These are phyloP conservation scores for Amphiura filiformis DNA, from an alignment of 35 echinoderm and acorn worm species.

Conservation along the genomic window DNA sequence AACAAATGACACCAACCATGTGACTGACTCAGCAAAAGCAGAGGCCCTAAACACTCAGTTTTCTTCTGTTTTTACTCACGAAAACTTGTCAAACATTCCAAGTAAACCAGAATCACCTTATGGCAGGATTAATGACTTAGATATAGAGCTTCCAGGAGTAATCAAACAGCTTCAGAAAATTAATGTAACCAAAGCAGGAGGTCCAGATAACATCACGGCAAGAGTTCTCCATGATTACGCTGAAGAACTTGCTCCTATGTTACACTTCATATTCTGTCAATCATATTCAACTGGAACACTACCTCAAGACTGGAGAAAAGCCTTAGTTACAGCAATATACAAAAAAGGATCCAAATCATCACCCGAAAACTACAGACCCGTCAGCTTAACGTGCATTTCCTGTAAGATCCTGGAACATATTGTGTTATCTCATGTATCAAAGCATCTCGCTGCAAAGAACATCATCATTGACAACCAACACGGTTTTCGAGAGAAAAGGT, in stretches of 20 bases:
- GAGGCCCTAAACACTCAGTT: conserved; percentile 25
- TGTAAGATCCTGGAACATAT: conserved; percentile 52
- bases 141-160: not conserved
- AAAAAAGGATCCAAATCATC: conserved; percentile 35
- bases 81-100: not conserved
- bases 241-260: conserved; percentile 27
- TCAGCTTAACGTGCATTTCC: conserved; percentile 40
- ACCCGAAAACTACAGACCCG: conserved; percentile 33
- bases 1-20: not conserved
- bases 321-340: conserved; percentile 27
- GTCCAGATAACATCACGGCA: conserved; percentile 17
- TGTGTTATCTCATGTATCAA: conserved; percentile 11
- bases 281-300: conserved; percentile 6
- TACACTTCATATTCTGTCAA: conserved; percentile 26
- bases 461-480: conserved; percentile 38
- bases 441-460: conserved; percentile 37
- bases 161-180: not conserved
- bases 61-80: conserved; percentile 13
- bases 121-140: not conserved
- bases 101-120: not conserved
- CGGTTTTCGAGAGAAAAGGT: conserved; percentile 36
- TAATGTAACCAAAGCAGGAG: conserved; percentile 9
- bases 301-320: conserved; percentile 39
- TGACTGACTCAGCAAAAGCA: not conserved
- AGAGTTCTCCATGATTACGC: conserved; percentile 26